phyloP scores from a whole-genome alignment of 2,113 vertebrate species.

The Hylia prasina region DNA sequence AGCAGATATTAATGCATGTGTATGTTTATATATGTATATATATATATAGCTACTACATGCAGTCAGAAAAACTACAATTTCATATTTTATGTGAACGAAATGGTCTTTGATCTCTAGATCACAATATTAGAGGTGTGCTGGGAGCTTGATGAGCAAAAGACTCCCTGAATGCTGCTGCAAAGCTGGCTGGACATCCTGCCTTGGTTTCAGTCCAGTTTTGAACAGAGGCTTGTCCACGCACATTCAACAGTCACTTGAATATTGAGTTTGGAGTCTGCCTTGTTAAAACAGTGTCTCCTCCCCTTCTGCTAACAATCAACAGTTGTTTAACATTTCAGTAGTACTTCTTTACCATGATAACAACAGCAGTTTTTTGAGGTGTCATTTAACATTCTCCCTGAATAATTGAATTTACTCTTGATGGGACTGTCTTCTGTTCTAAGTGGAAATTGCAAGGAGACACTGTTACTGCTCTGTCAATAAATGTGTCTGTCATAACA shows the following conservation, averaged over 20 bases:
- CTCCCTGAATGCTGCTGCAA: neutral
- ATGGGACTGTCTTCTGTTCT: too few species aligned
- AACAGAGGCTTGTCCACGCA: neutral
- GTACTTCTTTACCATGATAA: too few species aligned
- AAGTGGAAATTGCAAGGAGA: too few species aligned
- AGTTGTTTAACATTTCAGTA: too few species aligned
- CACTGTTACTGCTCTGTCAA: too few species aligned
- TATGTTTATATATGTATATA: neutral
- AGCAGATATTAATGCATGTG: neutral
- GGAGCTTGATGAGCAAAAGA: neutral
- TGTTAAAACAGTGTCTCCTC: too few species aligned
- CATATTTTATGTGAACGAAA: neutral
- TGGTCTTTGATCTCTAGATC: neutral
- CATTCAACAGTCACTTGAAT: neutral
- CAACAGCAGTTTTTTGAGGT: too few species aligned
- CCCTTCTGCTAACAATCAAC: too few species aligned
- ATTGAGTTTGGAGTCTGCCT: neutral
- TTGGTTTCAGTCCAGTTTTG: neutral
- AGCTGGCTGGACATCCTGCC: neutral
- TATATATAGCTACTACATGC: neutral
- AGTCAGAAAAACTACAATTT: neutral
- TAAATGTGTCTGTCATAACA: too few species aligned
- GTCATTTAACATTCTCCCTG: too few species aligned
- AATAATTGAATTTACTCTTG: too few species aligned
- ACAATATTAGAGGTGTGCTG: neutral